A percentile compares a stretch with the other conserved stretches of the same genome.
phyloP scores from a whole-genome alignment of 2,888 invertebrate genomes.

The Corythucha ciliata region DNA sequence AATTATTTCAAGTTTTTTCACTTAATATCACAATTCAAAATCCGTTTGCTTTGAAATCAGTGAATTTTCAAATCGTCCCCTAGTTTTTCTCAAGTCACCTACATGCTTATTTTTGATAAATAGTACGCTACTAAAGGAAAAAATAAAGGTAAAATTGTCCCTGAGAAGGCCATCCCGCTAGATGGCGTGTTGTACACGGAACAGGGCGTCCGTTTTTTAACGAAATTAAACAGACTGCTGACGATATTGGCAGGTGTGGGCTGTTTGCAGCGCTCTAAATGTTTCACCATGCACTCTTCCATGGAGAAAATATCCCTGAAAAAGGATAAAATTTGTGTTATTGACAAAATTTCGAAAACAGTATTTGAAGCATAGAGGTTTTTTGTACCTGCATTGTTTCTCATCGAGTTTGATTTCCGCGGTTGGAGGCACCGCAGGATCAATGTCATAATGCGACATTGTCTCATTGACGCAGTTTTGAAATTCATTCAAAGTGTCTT shows the following conservation, averaged over 20 bases:
- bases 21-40: too few relatives aligned
- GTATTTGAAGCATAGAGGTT: too few relatives aligned
- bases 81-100: too few relatives aligned
- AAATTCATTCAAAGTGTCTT: conserved; percentile 51
- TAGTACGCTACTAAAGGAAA: too few relatives aligned
- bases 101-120: too few relatives aligned
- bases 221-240: conserved; percentile 62
- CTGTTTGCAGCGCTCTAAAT: conserved; percentile 56
- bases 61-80: too few relatives aligned
- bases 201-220: conserved; percentile 59
- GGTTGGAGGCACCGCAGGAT: conserved; percentile 20
- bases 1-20: too few relatives aligned
- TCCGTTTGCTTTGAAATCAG: too few relatives aligned
- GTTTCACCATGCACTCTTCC: conserved; percentile 50
- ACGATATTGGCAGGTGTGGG: conserved; percentile 72
- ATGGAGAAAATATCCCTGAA: conserved; percentile 49
- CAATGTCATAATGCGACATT: not conserved
- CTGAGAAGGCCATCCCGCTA: too few relatives aligned
- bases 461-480: conserved; percentile 56
- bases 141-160: too few relatives aligned
- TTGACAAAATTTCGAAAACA: not conserved
- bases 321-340: conserved; percentile 19
- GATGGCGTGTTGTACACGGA: too few relatives aligned
- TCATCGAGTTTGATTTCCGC: conserved; percentile 54
- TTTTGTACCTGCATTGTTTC: conserved; percentile 49